Evolutionary conservation across 92 coral and sea anemone species (phyloP), one percentile per base, ranked within the genome.

Genomic region (Montipora capitata): DNA sequence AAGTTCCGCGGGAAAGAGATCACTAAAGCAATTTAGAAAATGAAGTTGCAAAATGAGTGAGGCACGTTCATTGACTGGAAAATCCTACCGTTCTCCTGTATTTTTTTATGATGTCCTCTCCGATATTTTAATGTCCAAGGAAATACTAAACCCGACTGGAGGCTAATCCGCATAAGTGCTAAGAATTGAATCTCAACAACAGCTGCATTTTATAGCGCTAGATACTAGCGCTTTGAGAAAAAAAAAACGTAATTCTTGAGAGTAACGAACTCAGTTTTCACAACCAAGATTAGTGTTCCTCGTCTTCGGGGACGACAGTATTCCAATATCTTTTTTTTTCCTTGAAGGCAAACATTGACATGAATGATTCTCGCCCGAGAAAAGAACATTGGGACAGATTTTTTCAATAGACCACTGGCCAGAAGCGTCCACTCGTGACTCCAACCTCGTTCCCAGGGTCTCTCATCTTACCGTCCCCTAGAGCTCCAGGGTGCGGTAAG

Each of bases 311-410:
- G 18, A 20, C 71, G 40, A 66, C 71, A 66, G 71, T 66, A 66
- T 8, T 20, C 40, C 71, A 66, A 66, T 66, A 16, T 66, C 70
- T 61, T 61, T 61, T 13, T n/a, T 61, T 61, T 61, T 62, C 68
- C 68, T 62, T 15, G 68, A 62, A 62, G 68, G 68, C 68, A 61
- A 17, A 65, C 70, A 65, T 18, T 65, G 70, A 65, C 70, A 65
- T 65, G 70, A 65, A 65, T 65, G 11, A 65, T 61, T 61, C 67
- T 9, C 13, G 67, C 67, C 67, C 67, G 20, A 45, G 12, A 61
- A 61, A 65, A 65, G 3, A 13, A 65, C 40, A 20, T 66, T 16
- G 38, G 15, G 71, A 20, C 71, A 66, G 71, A 66, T 66, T 66
- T n/a, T 66, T 66, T 66, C 70, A 14, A 66, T 66, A 66, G 71